phyloP scores from a whole-genome alignment of 2,113 vertebrate genomes.

The Cyphomyrus plagiostoma region DNA sequence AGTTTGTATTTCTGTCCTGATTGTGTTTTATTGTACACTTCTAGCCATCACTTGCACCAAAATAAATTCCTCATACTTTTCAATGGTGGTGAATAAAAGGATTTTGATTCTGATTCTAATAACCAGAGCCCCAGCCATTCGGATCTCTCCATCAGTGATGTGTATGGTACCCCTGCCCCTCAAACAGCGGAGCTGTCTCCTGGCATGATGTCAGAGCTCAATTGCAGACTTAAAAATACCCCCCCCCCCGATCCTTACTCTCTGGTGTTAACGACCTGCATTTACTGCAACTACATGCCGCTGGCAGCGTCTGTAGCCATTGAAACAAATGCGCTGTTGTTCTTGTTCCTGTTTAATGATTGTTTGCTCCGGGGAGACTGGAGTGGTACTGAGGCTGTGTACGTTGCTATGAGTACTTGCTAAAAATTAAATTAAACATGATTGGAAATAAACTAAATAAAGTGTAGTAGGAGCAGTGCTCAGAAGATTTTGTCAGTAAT shows the following conservation, averaged over 20 bases:
- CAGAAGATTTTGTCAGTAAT: background rate
- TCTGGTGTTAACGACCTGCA: background rate
- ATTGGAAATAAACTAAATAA: background rate
- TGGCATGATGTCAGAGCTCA: background rate
- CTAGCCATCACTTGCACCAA: background rate
- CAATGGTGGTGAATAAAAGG: background rate
- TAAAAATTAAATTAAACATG: background rate
- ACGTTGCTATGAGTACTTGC: background rate
- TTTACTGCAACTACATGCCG: background rate
- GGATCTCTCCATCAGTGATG: background rate
- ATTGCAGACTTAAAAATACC: background rate
- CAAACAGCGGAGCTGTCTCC: background rate
- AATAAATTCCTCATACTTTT: background rate
- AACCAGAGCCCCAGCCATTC: background rate
- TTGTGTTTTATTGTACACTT: background rate
- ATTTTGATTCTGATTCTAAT: background rate
- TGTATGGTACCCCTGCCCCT: background rate
- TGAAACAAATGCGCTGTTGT: background rate
- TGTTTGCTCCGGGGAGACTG: background rate
- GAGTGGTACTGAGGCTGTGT: background rate
- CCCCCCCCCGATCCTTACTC: background rate
- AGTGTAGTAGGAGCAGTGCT: background rate
- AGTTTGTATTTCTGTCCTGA: background rate
- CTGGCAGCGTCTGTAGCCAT: background rate
- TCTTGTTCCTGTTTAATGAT: background rate